Percentiles rank a stretch among this genome's conserved stretches.
Evolutionary conservation across 2,113 vertebrate species (phyloP).

Genomic region (Hippopotamus amphibius): DNA sequence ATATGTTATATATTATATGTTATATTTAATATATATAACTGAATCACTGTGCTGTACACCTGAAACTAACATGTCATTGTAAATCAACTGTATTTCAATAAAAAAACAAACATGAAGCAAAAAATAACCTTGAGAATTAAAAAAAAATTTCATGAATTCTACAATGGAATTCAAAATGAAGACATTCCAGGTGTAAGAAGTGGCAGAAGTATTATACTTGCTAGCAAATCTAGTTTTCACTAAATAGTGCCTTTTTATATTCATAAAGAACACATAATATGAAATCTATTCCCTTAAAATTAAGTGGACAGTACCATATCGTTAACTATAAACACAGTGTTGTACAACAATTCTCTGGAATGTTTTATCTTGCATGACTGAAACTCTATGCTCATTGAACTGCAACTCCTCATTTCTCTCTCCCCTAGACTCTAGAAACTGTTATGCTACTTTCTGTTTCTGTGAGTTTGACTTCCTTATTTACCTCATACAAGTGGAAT

Average conservation of each 20-base stretch:
- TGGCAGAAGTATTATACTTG: background rate
- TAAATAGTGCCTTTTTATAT: background rate
- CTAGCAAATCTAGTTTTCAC: background rate
- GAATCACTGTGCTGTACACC: background rate
- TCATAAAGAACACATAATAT: background rate
- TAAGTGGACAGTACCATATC: background rate
- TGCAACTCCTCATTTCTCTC: rapidly evolving
- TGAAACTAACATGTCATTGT: background rate
- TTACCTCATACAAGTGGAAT: background rate
- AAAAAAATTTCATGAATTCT: background rate
- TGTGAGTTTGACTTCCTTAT: background rate
- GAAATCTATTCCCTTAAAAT: background rate
- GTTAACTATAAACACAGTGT: background rate
- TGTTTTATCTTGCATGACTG: background rate
- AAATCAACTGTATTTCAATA: background rate
- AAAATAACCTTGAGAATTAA: background rate
- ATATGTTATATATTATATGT: background rate
- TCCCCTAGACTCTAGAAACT: rapidly evolving
- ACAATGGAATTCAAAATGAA: background rate
- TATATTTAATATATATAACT: background rate
- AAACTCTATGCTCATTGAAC: background rate
- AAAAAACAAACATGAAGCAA: background rate
- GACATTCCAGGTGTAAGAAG: background rate
- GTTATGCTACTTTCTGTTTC: background rate
- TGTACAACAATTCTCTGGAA: background rate